phyloP scores from a whole-genome alignment of 1,140 invertebrate species.

The Bombus fervidus region DNA sequence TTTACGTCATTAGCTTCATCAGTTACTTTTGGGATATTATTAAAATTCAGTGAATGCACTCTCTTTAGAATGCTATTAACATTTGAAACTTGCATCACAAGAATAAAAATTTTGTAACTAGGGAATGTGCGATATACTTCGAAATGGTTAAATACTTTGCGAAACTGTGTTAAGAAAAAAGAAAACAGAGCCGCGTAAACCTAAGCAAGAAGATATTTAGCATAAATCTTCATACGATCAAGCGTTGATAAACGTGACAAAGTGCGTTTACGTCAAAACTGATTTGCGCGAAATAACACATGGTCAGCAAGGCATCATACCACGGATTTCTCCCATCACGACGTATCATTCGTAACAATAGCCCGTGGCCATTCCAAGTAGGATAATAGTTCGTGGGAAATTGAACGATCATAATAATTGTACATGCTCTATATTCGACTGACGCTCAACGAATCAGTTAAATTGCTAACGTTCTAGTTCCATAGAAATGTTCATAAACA shows the following conservation, averaged over 20 bases:
- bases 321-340: constrained; percentile 15
- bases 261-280: constrained; percentile 9
- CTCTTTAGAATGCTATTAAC: no score
- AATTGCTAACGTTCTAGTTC: background rate
- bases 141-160: no score
- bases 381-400: constrained; percentile 32
- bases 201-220: background rate
- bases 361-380: constrained; percentile 18
- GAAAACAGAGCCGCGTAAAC: background rate
- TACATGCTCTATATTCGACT: background rate
- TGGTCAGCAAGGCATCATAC: constrained; percentile 15
- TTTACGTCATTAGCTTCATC: no score
- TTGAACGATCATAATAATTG: constrained; percentile 32
- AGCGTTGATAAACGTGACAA: background rate
- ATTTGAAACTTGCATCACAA: no score
- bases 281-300: constrained; percentile 18
- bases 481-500: no score
- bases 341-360: constrained; percentile 30
- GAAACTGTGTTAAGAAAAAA: no score
- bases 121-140: no score
- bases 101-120: no score
- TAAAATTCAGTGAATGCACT: no score
- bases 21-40: no score
- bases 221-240: background rate
- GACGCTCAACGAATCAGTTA: background rate